These are phyloP conservation scores for Iguana delicatissima DNA, from an alignment of 2,797 vertebrate genomes.

Conservation along the genomic window DNA sequence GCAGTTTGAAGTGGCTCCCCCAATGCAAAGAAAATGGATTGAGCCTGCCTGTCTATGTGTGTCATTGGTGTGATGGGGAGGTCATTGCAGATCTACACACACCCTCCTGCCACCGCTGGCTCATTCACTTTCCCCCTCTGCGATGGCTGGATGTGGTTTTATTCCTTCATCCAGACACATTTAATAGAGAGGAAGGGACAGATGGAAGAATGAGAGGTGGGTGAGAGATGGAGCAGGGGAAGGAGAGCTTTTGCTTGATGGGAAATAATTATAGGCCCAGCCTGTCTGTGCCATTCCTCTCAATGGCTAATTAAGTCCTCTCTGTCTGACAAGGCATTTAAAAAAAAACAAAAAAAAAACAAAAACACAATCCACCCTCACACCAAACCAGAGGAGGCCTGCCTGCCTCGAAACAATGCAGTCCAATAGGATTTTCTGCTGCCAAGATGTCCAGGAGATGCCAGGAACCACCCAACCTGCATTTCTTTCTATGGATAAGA, in stretches of 20 bases:
- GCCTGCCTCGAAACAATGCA: not conserved
- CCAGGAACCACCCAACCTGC: not conserved
- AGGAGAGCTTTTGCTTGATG: not conserved
- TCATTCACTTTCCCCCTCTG: not conserved
- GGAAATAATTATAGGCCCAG: constrained; percentile 29
- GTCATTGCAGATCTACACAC: not conserved
- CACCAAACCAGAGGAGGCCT: not conserved
- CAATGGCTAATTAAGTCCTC: constrained; percentile 27
- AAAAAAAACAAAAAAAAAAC: not conserved
- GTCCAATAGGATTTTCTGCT: no score
- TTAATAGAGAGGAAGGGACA: not conserved
- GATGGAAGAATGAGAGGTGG: no score
- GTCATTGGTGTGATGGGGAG: not conserved
- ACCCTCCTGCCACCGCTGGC: no score
- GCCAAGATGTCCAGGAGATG: not conserved
- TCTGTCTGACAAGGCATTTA: constrained; percentile 8
- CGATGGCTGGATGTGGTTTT: not conserved
- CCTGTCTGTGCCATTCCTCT: not conserved
- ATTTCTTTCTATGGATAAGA: not conserved
- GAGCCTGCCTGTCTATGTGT: not conserved
- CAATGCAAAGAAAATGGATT: not conserved
- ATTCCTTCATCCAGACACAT: not conserved
- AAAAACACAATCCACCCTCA: not conserved
- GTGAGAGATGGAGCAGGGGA: not conserved
- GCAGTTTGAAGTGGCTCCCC: not conserved